Percentiles rank a stretch among this genome's conserved stretches.
These are phyloP conservation scores for Dicrurus megarhynchus DNA, from an alignment of 2,113 vertebrate genomes.

Conservation along the genomic window DNA sequence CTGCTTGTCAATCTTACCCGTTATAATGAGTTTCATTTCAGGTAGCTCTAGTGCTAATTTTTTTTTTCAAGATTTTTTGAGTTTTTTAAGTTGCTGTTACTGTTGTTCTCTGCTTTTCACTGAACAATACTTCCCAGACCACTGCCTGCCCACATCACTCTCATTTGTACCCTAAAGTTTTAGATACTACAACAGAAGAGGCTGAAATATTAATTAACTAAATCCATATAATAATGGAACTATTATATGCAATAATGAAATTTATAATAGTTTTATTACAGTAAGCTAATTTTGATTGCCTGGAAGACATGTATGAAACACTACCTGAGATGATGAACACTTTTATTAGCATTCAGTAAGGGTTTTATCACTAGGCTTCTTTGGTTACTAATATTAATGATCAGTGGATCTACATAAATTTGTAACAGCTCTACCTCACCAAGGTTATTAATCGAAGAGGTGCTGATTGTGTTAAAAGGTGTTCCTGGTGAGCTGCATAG, in stretches of 20 bases:
- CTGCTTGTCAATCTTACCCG: not conserved
- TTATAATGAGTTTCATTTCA: not conserved
- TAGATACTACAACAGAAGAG: not conserved
- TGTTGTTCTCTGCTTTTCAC: not conserved
- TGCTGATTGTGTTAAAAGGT: not conserved
- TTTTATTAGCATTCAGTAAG: not conserved
- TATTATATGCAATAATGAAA: not conserved
- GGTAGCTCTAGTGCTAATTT: not conserved
- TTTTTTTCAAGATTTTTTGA: not conserved
- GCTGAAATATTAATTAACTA: not conserved
- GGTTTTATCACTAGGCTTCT: not conserved
- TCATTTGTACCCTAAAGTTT: not conserved
- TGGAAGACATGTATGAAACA: not conserved
- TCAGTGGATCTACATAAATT: not conserved
- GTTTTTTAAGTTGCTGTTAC: not conserved
- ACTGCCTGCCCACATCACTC: not conserved
- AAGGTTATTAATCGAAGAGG: not conserved
- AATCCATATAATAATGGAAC: not conserved
- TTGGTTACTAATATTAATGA: not conserved
- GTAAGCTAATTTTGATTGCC: not conserved
- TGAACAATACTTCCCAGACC: not conserved
- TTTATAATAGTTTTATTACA: not conserved
- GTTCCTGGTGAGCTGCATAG: not conserved
- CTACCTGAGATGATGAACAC: not conserved
- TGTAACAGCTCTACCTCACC: not conserved